phyloP scores from a whole-genome alignment of 2,888 invertebrate genomes.

The Noctuana brunneofusca region DNA sequence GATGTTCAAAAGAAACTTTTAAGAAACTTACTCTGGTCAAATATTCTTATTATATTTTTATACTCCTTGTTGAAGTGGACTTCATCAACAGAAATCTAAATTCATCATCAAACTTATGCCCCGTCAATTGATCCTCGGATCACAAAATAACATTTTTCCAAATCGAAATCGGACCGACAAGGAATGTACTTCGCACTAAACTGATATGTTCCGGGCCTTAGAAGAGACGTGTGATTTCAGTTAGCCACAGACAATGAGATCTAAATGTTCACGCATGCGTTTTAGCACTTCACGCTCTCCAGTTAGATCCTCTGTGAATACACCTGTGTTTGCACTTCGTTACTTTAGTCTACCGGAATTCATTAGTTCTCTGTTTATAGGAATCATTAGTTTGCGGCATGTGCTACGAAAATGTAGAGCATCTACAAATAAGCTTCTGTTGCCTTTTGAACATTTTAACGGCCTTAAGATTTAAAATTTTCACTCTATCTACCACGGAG shows the following conservation, averaged over 20 bases:
- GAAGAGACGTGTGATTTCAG: constrained; percentile 5
- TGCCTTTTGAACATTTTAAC: background rate
- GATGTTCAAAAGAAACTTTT: background rate
- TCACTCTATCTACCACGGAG: background rate
- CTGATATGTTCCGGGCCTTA: background rate
- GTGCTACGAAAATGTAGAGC: constrained; percentile 16
- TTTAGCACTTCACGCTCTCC: constrained; percentile 64
- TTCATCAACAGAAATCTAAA: too few relatives aligned
- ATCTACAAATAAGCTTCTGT: background rate
- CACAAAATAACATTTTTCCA: too few relatives aligned
- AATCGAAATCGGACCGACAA: too few relatives aligned
- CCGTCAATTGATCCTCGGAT: too few relatives aligned
- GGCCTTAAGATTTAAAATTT: background rate
- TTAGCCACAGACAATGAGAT: constrained; percentile 17
- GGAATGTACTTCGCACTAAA: too few relatives aligned
- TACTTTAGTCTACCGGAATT: constrained; percentile 39
- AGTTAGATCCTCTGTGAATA: constrained; percentile 48
- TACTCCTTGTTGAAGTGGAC: too few relatives aligned
- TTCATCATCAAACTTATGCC: too few relatives aligned
- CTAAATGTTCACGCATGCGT: constrained; percentile 38
- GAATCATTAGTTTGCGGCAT: constrained; percentile 42
- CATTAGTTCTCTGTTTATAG: constrained; percentile 38
- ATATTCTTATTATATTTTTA: too few relatives aligned
- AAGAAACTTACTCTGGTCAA: too few relatives aligned
- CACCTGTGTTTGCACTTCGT: constrained; percentile 68